phyloP scores from a whole-genome alignment of 2,888 invertebrate genomes.

The Chrysina gloriosa region DNA sequence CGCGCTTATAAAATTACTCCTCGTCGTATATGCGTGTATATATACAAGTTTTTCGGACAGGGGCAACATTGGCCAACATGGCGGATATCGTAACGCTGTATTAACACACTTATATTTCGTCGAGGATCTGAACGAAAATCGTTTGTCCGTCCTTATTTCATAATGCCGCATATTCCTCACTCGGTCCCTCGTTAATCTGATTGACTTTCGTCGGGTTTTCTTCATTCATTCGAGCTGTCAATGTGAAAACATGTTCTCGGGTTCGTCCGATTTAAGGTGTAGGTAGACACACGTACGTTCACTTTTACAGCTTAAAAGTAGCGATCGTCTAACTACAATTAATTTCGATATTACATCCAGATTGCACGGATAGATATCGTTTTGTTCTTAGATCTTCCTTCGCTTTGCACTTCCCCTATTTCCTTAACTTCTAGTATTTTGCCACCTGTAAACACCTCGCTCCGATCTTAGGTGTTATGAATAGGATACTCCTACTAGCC shows the following conservation, averaged over 20 bases:
- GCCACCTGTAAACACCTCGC: conserved; percentile 31
- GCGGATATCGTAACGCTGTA: conserved; percentile 53
- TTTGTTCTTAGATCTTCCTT: neutral
- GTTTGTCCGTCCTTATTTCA: conserved; percentile 2
- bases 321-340: too few species aligned
- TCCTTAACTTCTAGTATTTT: neutral
- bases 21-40: conserved; percentile 22
- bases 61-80: conserved; percentile 52
- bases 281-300: neutral
- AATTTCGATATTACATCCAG: too few species aligned
- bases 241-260: conserved; percentile 48
- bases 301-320: neutral
- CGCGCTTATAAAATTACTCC: neutral
- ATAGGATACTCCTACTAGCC: neutral
- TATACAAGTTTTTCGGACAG: conserved; percentile 40
- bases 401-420: neutral
- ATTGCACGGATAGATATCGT: neutral
- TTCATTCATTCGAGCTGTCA: conserved; percentile 47
- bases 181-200: neutral
- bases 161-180: conserved; percentile 1
- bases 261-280: neutral
- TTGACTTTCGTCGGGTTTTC: neutral
- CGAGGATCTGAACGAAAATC: neutral
- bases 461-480: neutral
- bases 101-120: conserved; percentile 20